These are phyloP conservation scores for Bujurquina vittata DNA, from an alignment of 2,113 vertebrate species.

Conservation along the genomic window DNA sequence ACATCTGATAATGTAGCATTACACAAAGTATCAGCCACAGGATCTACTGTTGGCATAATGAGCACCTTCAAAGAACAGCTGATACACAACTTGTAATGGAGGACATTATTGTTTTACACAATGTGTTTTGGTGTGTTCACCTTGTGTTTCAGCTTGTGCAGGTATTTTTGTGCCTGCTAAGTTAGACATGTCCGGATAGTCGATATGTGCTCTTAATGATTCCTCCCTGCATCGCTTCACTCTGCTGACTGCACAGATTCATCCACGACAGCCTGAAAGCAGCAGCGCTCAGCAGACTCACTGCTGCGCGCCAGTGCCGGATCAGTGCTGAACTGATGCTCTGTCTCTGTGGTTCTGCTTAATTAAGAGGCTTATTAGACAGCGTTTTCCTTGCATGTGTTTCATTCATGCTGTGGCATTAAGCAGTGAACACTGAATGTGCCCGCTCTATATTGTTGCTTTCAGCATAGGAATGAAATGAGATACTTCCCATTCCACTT, in stretches of 20 bases:
- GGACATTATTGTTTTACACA: neutral
- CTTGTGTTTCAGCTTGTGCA: neutral
- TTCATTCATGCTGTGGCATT: neutral
- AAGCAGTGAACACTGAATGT: neutral
- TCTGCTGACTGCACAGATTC: conserved; percentile 55
- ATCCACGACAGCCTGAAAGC: conserved; percentile 22
- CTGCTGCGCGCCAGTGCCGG: neutral
- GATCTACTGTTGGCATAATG: neutral
- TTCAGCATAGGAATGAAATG: neutral
- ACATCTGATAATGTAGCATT: neutral
- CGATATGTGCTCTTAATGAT: conserved; percentile 40
- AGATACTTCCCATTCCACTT: neutral
- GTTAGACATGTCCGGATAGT: neutral
- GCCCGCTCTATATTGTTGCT: neutral
- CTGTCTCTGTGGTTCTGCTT: conserved; percentile 13
- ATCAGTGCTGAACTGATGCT: conserved; percentile 13
- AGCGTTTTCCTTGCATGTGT: neutral
- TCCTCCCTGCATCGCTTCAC: neutral
- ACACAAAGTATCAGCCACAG: neutral
- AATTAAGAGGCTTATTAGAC: conserved; percentile 18
- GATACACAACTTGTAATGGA: neutral
- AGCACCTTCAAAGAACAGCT: neutral
- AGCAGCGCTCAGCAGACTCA: conserved; percentile 35
- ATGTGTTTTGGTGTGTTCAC: neutral
- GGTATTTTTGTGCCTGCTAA: neutral